These are phyloP conservation scores for Lysandra bellargus DNA, from an alignment of 2,888 invertebrate species.

Conservation along the genomic window DNA sequence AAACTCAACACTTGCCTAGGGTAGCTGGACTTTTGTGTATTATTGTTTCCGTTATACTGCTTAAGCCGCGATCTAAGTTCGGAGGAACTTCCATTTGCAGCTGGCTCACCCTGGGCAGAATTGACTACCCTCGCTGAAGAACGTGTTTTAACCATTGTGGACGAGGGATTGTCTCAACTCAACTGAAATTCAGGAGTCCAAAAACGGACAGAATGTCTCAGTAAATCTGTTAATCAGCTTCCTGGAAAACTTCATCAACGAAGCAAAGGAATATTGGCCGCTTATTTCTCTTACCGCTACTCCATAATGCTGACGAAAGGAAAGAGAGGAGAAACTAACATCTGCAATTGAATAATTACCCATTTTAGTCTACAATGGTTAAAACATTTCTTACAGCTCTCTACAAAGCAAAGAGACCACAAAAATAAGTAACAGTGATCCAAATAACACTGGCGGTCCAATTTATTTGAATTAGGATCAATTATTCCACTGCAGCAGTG, in stretches of 20 bases:
- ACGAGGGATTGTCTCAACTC: conserved; percentile 77
- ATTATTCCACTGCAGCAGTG: conserved; percentile 80
- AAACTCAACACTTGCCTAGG: conserved; percentile 73
- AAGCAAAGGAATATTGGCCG: conserved; percentile 49
- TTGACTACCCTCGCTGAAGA: conserved; percentile 78
- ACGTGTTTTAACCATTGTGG: conserved; percentile 81
- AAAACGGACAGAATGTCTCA: conserved; percentile 68
- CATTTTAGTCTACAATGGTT: conserved; percentile 77
- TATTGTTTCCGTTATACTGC: conserved; percentile 68
- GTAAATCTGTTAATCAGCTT: conserved; percentile 54
- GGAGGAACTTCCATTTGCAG: conserved; percentile 71
- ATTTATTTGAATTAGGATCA: conserved; percentile 55
- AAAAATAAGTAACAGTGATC: conserved; percentile 51
- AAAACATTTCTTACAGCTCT: conserved; percentile 79
- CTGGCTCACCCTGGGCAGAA: conserved; percentile 63
- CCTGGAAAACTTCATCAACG: conserved; percentile 76
- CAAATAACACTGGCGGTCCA: conserved; percentile 65
- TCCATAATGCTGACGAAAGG: conserved; percentile 50
- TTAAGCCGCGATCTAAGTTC: conserved; percentile 73
- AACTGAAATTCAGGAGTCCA: conserved; percentile 78
- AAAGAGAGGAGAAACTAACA: conserved; percentile 60
- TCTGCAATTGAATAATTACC: conserved; percentile 78
- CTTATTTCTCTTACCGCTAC: conserved; percentile 73
- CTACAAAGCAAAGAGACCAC: conserved; percentile 60
- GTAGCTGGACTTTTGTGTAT: conserved; percentile 64